Evolutionary conservation across 2,888 invertebrate species (phyloP), one percentile per base, ranked within the genome.

Genomic region (Gisinianus flammeolus): DNA sequence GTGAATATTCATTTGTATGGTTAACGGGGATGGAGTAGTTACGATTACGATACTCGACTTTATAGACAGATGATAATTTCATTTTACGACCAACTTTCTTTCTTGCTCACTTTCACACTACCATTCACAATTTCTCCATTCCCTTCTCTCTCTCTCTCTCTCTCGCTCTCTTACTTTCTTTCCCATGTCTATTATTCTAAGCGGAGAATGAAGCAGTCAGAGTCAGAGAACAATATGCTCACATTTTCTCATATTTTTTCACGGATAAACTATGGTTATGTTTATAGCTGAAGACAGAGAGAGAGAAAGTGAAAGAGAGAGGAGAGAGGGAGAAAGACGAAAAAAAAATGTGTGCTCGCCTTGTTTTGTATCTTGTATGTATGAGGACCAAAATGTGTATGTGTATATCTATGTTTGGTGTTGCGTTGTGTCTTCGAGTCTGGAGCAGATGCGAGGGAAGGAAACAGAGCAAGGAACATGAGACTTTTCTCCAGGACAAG

Each of bases 401-500:
- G n/a, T n/a, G n/a, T n/a, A n/a, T n/a, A n/a, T n/a, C n/a, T n/a
- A n/a, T n/a, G n/a, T n/a, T n/a, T n/a, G n/a, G n/a, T n/a, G n/a
- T n/a, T n/a, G n/a, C n/a, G n/a, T n/a, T n/a, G n/a, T n/a, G n/a
- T n/a, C n/a, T n/a, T n/a, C n/a, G n/a, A 67, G 30, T 31, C 33
- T 31, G 66, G 22, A 35, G 12, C 62, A n/a, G 58, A 56, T 6
- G 22, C 26, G 28, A 64, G 24, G 64, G 26, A 28, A 64, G 54
- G 70, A 54, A 70, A n/a, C n/a, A n/a, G 44, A 19, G 44, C 16
- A 6, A 35, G 35, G 30, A 64, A 73, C 62, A 73, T 62, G 62
- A 73, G 73, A 56, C 44, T 73, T 73, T 62, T 35, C 24, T 58
- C 22, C 4, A 26, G 73, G 62, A 73, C 73, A 73, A 73, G 73